phyloP scores from a whole-genome alignment of 1,140 invertebrate species.

The Drosophila takahashii region DNA sequence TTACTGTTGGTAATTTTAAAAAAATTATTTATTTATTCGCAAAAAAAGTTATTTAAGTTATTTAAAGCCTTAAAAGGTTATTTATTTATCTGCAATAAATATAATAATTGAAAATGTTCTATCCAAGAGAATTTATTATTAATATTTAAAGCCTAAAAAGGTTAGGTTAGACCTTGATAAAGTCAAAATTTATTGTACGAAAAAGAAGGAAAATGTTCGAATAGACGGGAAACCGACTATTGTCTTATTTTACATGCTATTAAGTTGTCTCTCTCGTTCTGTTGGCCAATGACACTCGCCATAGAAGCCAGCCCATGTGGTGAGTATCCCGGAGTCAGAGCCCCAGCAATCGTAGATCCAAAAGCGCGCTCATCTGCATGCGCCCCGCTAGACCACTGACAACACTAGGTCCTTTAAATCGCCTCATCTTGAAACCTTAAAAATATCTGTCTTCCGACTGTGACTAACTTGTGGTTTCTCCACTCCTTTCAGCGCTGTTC shows the following conservation, averaged over 20 bases:
- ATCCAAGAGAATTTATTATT: no score
- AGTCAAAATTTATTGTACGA: no score
- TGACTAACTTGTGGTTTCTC: background rate
- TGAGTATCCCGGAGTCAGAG: constrained; percentile 58
- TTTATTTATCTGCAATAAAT: no score
- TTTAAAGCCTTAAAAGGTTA: no score
- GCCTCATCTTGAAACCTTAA: constrained; percentile 27
- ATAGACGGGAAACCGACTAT: constrained; percentile 18
- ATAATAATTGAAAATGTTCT: no score
- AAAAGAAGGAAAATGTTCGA: background rate
- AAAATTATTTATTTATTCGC: no score
- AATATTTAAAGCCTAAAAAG: no score
- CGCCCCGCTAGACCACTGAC: constrained; percentile 21
- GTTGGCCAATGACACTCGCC: constrained; percentile 41
- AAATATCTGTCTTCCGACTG: background rate
- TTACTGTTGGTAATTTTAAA: no score
- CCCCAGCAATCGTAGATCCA: constrained; percentile 23
- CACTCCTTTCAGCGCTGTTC: constrained; percentile 89
- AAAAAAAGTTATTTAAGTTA: no score
- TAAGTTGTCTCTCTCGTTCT: constrained; percentile 69
- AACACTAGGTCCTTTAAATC: constrained; percentile 20
- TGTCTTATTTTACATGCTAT: constrained; percentile 24
- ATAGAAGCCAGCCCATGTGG: constrained; percentile 82
- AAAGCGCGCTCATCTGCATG: constrained; percentile 74
- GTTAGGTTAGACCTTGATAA: no score